Conservation (phyloP, 2,888 invertebrate species). For the Ennomos quercinarius region DNA sequence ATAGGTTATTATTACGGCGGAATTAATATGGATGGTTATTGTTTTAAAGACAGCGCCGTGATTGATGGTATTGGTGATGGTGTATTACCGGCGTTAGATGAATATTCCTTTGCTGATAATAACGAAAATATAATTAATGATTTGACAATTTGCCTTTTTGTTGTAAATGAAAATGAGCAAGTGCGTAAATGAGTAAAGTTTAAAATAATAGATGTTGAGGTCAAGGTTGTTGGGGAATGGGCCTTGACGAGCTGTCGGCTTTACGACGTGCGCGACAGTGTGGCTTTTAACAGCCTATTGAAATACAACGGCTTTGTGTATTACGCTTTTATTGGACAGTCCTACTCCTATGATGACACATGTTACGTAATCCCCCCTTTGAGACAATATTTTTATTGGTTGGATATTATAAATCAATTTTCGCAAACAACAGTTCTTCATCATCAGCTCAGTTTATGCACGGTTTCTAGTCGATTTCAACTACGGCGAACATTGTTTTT, state of each 20-base stretch:
- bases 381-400: constrained; percentile 4
- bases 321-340: constrained; percentile 39
- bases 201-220: constrained; percentile 43
- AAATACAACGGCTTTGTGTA: constrained; percentile 46
- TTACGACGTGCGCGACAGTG: constrained; percentile 48
- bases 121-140: constrained; percentile 45
- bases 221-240: constrained; percentile 49
- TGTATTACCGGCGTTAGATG: constrained; percentile 26
- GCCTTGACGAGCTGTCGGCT: constrained; percentile 48
- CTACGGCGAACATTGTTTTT: no score
- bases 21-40: constrained; percentile 77
- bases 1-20: constrained; percentile 75
- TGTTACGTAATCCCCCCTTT: constrained; percentile 20
- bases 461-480: no score
- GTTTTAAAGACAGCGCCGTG: constrained; percentile 77
- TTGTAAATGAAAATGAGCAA: constrained; percentile 33
- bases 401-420: no score
- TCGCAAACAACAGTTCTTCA: no score
- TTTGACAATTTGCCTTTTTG: constrained; percentile 35
- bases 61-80: constrained; percentile 69
- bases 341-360: constrained; percentile 25
- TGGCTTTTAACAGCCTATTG: constrained; percentile 51
- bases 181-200: constrained; percentile 41
- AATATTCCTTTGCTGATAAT: constrained; percentile 33
- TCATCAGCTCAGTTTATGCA: no score